These are phyloP conservation scores for Callimorpha dominula DNA, from an alignment of 2,888 invertebrate genomes.

Conservation along the genomic window DNA sequence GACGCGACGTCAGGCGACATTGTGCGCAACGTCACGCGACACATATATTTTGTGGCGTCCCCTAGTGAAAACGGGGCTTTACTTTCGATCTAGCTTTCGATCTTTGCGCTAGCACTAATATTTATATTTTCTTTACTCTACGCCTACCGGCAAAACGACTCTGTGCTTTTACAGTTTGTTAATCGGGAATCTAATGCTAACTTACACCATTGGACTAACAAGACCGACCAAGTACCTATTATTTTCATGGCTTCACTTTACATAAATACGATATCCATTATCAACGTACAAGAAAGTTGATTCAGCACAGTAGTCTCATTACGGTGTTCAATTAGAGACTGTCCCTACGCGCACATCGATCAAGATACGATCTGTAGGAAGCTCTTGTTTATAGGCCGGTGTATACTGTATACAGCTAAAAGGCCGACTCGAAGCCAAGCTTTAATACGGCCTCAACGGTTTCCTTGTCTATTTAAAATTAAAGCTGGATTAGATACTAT, in stretches of 20 bases:
- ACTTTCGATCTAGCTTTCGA: too few relatives aligned
- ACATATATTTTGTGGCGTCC: too few relatives aligned
- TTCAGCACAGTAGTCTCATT: conserved; percentile 43
- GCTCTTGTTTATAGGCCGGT: conserved; percentile 36
- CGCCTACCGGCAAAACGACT: too few relatives aligned
- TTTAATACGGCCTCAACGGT: background rate
- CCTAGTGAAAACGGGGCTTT: too few relatives aligned
- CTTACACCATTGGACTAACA: background rate
- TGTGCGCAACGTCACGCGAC: too few relatives aligned
- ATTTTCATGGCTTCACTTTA: background rate
- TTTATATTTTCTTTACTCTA: too few relatives aligned
- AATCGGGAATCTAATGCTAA: background rate
- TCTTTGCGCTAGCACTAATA: too few relatives aligned
- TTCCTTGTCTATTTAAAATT: background rate
- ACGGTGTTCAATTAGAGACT: conserved; percentile 56
- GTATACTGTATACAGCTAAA: conserved; percentile 25
- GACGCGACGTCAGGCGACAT: too few relatives aligned
- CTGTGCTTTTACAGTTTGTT: too few relatives aligned
- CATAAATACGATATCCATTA: conserved; percentile 3
- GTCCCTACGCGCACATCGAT: conserved; percentile 54
- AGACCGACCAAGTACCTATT: background rate
- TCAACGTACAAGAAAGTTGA: conserved; percentile 39
- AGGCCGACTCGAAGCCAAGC: background rate
- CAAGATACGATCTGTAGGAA: conserved; percentile 60
- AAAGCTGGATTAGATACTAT: background rate